Percentiles rank a stretch among this genome's conserved stretches.
Evolutionary conservation across 2,797 vertebrate genomes (phyloP).

Genomic region (Argentina silus): DNA sequence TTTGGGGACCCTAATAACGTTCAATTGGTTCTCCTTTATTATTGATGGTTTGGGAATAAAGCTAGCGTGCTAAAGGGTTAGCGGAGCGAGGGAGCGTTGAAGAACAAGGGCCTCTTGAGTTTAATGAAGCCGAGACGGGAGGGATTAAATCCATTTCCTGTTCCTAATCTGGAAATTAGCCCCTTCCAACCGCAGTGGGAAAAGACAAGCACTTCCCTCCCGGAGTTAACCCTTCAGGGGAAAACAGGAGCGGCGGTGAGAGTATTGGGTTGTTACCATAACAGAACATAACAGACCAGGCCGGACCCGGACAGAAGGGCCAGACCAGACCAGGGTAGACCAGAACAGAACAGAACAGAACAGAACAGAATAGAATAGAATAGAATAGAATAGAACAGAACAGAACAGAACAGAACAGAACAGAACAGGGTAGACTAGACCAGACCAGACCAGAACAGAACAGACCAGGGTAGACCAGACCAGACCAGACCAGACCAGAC

Average conservation of each 20-base stretch:
- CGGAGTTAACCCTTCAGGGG: constrained; percentile 14
- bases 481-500: no score
- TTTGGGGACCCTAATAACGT: constrained; percentile 52
- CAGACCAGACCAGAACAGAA: no score
- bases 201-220: constrained; percentile 30
- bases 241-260: not conserved
- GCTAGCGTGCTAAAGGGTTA: not conserved
- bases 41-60: constrained; percentile 51
- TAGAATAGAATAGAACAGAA: no score
- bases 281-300: not conserved
- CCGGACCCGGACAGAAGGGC: not conserved
- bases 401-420: no score
- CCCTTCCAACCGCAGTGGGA: constrained; percentile 41
- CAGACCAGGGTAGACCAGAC: no score
- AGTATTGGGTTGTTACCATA: not conserved
- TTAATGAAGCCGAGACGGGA: constrained; percentile 65
- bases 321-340: constrained; percentile 1
- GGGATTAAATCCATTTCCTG: constrained; percentile 76
- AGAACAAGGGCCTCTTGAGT: constrained; percentile 70
- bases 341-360: not conserved
- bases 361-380: no score
- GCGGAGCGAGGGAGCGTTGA: constrained; percentile 55
- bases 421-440: no score
- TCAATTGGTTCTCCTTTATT: constrained; percentile 54
- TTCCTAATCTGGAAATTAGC: constrained; percentile 71